phyloP scores from a whole-genome alignment of 2,797 vertebrate species.

The Bovichtus variegatus region DNA sequence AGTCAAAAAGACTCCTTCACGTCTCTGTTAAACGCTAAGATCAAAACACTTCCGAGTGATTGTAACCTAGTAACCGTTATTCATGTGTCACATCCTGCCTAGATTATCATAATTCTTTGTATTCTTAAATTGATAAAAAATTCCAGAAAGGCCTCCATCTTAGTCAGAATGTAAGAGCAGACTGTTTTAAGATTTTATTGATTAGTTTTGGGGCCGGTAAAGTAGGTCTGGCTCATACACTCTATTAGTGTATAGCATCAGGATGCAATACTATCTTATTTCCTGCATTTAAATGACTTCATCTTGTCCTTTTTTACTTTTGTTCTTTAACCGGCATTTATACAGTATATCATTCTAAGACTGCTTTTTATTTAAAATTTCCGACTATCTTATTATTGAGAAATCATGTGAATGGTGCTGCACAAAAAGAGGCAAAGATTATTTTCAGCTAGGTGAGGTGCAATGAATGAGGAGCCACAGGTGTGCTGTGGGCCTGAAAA shows the following conservation, averaged over 20 bases:
- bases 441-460: not conserved
- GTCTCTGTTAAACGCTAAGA: not conserved
- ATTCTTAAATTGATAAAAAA: not conserved
- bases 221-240: not conserved
- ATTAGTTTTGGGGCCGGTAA: not conserved
- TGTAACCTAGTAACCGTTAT: not conserved
- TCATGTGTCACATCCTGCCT: not conserved
- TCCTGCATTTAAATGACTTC: not conserved
- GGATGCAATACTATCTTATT: not conserved
- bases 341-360: too few species aligned
- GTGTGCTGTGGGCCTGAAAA: constrained; percentile 23
- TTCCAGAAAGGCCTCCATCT: too few species aligned
- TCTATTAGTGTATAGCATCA: too few species aligned
- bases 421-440: not conserved
- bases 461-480: constrained; percentile 27
- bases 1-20: not conserved
- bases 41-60: constrained; percentile 1
- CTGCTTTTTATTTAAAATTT: too few species aligned
- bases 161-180: not conserved
- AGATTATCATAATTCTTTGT: not conserved
- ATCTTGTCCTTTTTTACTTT: not conserved
- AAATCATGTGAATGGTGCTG: not conserved
- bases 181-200: not conserved
- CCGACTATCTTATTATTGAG: not conserved
- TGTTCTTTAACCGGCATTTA: too few species aligned